Evolutionary conservation across 1,140 invertebrate genomes (phyloP), one percentile per base, ranked within the genome.

Genomic region (Apolygus lucorum): DNA sequence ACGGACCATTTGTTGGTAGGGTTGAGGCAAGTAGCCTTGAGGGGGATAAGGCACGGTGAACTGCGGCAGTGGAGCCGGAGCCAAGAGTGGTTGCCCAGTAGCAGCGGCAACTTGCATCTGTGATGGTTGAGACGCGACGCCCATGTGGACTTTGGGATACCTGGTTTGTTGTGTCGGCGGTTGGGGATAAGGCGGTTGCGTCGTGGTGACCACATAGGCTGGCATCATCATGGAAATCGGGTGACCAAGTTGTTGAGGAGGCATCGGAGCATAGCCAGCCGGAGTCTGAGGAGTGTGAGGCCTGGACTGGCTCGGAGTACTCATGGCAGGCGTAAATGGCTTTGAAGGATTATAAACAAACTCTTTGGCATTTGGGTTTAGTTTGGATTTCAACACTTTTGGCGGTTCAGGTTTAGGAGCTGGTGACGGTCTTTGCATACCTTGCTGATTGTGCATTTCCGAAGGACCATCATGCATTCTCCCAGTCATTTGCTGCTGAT

Each of bases 351-450:
- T 88, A 24, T 91, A 91, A 84, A 93, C 80, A 80, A 93, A 93
- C 81, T 92, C 90, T 79, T 93, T 93, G 22, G 91, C 91, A 78
- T 93, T 89, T 28, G 91, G 91, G 84, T 93, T 93, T 29, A 93
- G 81, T 0, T 85, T 92, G 22, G 89, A 92, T 76, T 90, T 90
- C 75, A 90, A 89, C 54, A 71, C 24, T 21, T 25, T 70, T 34
- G 28, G 26, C 22, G 34, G 28, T 27, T 88, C 86, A 13, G 82
- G 75, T 28, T 76, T 75, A 4, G 79, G 75, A 74, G 52, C 59
- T n/a, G 22, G 25, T 1, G 25, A 0, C 24, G n/a, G 34, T 17
- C 34, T 8, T 49, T 49, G 34, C 34, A 49, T 49, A 17, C 17
- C 17, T 8, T 49, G 34, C 8, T 11, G 8, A 49, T 49, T 8